Evolutionary conservation across 1,140 invertebrate species (phyloP).

Genomic region (Yoshiicerus persimilis): DNA sequence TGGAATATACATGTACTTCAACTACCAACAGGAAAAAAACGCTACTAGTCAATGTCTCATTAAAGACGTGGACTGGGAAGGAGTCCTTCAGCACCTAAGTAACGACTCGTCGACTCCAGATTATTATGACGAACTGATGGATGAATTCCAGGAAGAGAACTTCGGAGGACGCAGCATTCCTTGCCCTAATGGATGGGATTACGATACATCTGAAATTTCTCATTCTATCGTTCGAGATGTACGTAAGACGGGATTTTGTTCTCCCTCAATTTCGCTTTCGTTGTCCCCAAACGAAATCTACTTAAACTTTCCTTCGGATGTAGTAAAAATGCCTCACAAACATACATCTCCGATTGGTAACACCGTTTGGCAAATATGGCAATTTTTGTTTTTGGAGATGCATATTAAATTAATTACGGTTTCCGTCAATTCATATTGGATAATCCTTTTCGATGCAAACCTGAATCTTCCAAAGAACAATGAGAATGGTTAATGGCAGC

Average conservation of each 20-base stretch:
- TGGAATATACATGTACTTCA: too few relatives aligned
- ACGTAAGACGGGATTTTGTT: background rate
- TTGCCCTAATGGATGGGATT: constrained; percentile 79
- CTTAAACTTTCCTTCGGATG: background rate
- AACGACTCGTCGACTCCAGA: background rate
- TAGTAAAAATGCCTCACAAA: background rate
- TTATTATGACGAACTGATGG: background rate
- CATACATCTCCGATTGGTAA: background rate
- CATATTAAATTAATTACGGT: too few relatives aligned
- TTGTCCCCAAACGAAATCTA: background rate
- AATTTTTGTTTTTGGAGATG: too few relatives aligned
- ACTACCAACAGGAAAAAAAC: constrained; percentile 25
- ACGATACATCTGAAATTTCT: constrained; percentile 65
- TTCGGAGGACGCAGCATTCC: constrained; percentile 55
- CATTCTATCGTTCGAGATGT: constrained; percentile 78
- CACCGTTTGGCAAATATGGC: background rate
- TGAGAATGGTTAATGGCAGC: too few relatives aligned
- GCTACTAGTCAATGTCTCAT: constrained; percentile 28
- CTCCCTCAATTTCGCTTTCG: constrained; percentile 4
- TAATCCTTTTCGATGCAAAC: too few relatives aligned
- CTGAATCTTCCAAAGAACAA: too few relatives aligned
- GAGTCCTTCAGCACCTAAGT: background rate
- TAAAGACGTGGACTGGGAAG: constrained; percentile 38
- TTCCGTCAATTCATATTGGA: too few relatives aligned
- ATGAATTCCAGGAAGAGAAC: background rate